Conservation (phyloP, 2,113 vertebrate genomes). For the Tupaia chinensis region DNA sequence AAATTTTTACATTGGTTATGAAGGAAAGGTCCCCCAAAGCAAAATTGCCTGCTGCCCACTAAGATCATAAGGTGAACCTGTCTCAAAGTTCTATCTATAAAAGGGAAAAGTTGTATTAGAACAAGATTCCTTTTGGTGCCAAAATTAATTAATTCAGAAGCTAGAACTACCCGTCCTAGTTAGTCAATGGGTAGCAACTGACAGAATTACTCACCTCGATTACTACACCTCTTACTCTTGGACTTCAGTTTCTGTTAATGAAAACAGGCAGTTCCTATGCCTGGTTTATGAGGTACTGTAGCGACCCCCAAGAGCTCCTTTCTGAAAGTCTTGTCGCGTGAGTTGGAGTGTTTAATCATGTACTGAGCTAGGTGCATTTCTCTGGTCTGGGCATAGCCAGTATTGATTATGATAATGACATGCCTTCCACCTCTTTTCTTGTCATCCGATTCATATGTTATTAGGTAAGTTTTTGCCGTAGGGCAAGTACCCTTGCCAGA, state of each 20-base stretch:
- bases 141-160: constrained; percentile 8
- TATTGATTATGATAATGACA: neutral
- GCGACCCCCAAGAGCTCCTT: neutral
- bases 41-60: neutral
- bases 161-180: neutral
- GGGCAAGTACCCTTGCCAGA: too few species aligned
- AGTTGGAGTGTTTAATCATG: neutral
- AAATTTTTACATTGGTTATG: neutral
- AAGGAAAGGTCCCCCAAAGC: neutral
- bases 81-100: neutral
- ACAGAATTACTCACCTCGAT: neutral
- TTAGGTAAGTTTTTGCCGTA: too few species aligned
- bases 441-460: neutral
- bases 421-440: too few species aligned
- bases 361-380: neutral
- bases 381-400: neutral
- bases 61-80: neutral
- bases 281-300: neutral
- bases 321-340: neutral
- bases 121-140: neutral
- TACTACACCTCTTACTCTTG: neutral
- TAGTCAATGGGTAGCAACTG: neutral
- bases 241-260: neutral
- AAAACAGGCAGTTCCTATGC: neutral
- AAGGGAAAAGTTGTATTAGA: neutral